phyloP scores from a whole-genome alignment of 37 sponge, comb jelly and placozoan genomes.

The Ephydatia muelleri region DNA sequence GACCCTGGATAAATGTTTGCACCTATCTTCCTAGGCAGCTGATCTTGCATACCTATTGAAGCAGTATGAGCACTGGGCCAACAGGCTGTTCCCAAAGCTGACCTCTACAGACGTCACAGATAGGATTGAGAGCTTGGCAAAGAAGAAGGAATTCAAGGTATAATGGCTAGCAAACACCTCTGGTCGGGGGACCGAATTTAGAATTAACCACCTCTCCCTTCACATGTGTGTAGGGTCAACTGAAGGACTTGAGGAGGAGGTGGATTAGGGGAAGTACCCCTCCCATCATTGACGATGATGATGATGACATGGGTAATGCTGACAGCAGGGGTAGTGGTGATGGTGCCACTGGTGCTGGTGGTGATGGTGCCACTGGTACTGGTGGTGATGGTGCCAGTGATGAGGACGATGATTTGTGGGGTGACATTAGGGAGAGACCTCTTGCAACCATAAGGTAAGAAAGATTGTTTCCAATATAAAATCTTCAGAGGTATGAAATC shows the following conservation, averaged over 20 bases:
- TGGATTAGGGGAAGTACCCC: conserved; percentile 10
- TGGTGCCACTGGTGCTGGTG: conserved; percentile 7
- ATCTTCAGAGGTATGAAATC: background rate
- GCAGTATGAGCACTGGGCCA: conserved; percentile 90
- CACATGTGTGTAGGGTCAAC: conserved; percentile 16
- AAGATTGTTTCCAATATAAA: too few species aligned
- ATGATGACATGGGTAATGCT: conserved; percentile 15
- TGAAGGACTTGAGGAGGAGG: conserved; percentile 25
- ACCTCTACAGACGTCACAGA: conserved; percentile 71
- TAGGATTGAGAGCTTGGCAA: conserved; percentile 62
- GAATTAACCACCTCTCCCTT: background rate
- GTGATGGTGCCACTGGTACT: background rate
- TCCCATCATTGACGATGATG: conserved; percentile 25
- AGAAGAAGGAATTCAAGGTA: conserved; percentile 80
- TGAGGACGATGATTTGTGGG: background rate
- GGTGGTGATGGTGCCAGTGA: background rate
- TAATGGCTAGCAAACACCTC: background rate
- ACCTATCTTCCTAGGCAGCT: conserved; percentile 16
- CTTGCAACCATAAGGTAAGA: background rate
- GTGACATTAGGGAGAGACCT: background rate
- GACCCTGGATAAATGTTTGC: background rate
- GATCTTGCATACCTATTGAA: conserved; percentile 74
- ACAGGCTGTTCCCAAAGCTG: conserved; percentile 77
- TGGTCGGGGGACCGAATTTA: too few species aligned
- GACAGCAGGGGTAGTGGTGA: background rate